These are phyloP conservation scores for Chrysomallon squamiferum DNA, from an alignment of 1,140 invertebrate species.

Conservation along the genomic window DNA sequence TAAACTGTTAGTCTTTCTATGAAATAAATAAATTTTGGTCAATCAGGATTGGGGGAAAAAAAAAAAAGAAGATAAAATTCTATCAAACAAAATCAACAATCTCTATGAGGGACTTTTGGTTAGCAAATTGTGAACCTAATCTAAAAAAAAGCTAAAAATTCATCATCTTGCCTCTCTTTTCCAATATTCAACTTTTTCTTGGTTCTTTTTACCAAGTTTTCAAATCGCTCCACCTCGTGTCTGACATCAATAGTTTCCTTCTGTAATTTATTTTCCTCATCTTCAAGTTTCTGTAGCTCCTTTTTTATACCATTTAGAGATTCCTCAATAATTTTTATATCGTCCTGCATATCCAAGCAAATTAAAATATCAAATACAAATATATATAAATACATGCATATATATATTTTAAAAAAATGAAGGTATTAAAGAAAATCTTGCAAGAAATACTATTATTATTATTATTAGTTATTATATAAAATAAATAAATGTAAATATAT, in stretches of 20 bases:
- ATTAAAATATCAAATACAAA: neutral
- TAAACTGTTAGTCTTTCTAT: no score
- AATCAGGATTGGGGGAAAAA: no score
- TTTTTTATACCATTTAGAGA: constrained; percentile 68
- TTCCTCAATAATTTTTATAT: constrained; percentile 67
- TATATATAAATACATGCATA: no score
- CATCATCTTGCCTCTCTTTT: constrained; percentile 61
- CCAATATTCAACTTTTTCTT: constrained; percentile 64
- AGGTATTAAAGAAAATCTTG: neutral
- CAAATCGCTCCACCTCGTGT: constrained; percentile 71
- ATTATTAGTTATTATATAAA: no score
- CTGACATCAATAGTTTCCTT: constrained; percentile 53
- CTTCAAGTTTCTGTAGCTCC: constrained; percentile 77
- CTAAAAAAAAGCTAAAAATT: no score
- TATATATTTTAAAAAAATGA: neutral
- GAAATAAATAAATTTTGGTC: no score
- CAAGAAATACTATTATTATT: no score
- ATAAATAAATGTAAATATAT: no score
- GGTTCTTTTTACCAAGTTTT: constrained; percentile 73
- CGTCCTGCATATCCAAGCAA: constrained; percentile 49
- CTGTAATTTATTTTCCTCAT: constrained; percentile 61
- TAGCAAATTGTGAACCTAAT: no score
- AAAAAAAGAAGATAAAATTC: no score
- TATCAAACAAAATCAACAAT: no score
- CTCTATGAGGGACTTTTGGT: no score